Base-by-base conservation (phyloP, 2,113 vertebrate genomes). In the Terrapene triunguis region DNA sequence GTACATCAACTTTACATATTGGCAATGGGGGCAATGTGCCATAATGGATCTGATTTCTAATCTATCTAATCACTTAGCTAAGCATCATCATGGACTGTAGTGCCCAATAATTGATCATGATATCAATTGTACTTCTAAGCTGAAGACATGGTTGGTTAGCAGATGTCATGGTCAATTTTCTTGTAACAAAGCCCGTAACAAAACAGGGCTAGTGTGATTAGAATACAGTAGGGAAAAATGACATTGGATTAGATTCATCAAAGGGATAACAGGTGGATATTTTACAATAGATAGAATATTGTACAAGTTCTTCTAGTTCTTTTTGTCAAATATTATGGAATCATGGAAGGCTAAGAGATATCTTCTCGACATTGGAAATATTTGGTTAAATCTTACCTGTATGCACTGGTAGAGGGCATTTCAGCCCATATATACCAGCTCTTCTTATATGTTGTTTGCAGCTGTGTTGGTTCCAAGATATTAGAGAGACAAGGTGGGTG, bases 41-140 rank as follows among this genome's bases (percentile, higher is more conserved):
- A 44, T 47, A 91, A 82, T 38, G 89, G 72, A 88, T 82, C n/a
- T 88, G 72, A 91, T 92, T 96, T 94, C 93, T 86, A 17, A 88
- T 69, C 47, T 89, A 53, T 91, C 44, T 83, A 82, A 91, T 89
- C 85, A 50, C 62, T 62, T 89, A 87, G 65, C 12, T 88, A 93
- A 81, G 25, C 16, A 76, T 51, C 25, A 74, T 47, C 19, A 50
- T 51, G 38, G 88, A 92, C 88, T 93, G 88, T 93, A 8, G 54
- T 87, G 25, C 59, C 82, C 82, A 62, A 7, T 90, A 92, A 92
- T 42, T 95, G 90, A 95, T 94, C 1, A 8, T 55, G 0, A 1
- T 69, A 54, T 87, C 86, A 92, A 2, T 95, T 85, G 80, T 79
- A 81, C 38, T 48, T 76, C 89, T 69, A 19, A 96, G 84, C 84